These are phyloP conservation scores for Thaleichthys pacificus DNA, from an alignment of 2,797 vertebrate genomes.

Conservation along the genomic window DNA sequence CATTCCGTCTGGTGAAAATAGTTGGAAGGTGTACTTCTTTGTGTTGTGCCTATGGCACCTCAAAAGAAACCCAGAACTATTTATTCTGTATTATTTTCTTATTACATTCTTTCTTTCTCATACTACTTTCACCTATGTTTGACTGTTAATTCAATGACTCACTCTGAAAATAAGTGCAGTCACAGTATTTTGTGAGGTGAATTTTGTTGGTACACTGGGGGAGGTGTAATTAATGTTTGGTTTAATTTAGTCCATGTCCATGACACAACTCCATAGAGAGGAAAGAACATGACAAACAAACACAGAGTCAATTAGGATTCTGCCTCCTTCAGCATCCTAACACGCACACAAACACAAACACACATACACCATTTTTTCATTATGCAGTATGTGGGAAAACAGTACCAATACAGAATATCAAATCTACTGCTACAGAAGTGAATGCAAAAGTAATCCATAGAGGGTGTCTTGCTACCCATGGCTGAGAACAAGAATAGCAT, in stretches of 20 bases:
- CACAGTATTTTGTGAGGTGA: not conserved
- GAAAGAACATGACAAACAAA: constrained; percentile 5
- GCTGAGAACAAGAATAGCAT: constrained; percentile 4
- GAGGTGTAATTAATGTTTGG: constrained; percentile 41
- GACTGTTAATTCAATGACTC: constrained; percentile 9
- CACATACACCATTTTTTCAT: not conserved
- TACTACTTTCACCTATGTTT: not conserved
- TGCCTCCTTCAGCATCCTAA: not conserved
- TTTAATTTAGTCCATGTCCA: constrained; percentile 44
- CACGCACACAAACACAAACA: constrained; percentile 4
- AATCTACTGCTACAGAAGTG: not conserved
- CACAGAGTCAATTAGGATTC: constrained; percentile 18
- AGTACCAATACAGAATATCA: not conserved
- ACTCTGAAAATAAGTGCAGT: not conserved
- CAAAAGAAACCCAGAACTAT: not conserved
- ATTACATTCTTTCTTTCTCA: not conserved
- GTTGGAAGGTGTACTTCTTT: too few relatives aligned
- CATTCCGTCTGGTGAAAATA: too few relatives aligned
- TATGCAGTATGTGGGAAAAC: not conserved
- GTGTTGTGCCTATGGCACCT: not conserved
- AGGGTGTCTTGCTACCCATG: not conserved
- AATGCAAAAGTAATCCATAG: not conserved
- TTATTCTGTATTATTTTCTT: not conserved
- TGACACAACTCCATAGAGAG: constrained; percentile 22
- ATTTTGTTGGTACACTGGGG: not conserved